Conservation (phyloP, 2,888 invertebrate genomes). For the Drymonia ruficornis region DNA sequence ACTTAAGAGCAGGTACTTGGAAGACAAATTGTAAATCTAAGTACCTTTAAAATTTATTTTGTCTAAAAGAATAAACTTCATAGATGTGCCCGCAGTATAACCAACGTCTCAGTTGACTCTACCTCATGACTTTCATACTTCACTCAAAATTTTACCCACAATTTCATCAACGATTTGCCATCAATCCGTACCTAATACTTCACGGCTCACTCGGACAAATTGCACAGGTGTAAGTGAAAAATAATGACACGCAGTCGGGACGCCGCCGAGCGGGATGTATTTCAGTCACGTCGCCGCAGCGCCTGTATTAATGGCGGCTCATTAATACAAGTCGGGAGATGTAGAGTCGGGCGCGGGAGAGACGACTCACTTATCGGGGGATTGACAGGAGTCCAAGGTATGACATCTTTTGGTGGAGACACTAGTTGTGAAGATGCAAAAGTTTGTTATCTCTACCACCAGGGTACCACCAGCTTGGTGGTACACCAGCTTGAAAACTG, state of each 20-base stretch:
- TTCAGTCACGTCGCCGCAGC: slow-evolving; percentile 34
- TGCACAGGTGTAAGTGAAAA: slow-evolving; percentile 40
- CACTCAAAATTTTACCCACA: not conserved
- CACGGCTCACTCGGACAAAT: slow-evolving; percentile 25
- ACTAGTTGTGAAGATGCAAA: too few relatives aligned
- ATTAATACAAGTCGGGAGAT: slow-evolving; percentile 29
- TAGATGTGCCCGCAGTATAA: too few relatives aligned
- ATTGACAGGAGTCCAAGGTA: not conserved
- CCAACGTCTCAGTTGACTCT: too few relatives aligned
- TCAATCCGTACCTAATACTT: slow-evolving; percentile 7
- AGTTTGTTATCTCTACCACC: too few relatives aligned
- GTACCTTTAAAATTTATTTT: too few relatives aligned
- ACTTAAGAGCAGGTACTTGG: too few relatives aligned
- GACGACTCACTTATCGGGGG: slow-evolving; percentile 8
- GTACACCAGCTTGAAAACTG: too few relatives aligned
- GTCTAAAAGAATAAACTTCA: too few relatives aligned
- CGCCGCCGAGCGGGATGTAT: slow-evolving; percentile 27
- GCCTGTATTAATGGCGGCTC: slow-evolving; percentile 31
- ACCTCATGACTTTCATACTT: too few relatives aligned
- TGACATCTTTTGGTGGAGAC: not conserved
- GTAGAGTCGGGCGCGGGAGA: slow-evolving; percentile 4
- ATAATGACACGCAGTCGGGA: slow-evolving; percentile 23
- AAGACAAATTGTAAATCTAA: too few relatives aligned
- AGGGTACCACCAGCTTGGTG: too few relatives aligned
- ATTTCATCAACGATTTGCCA: not conserved